phyloP scores from a whole-genome alignment of 2,113 vertebrate species.

The Myotis brandtii region DNA sequence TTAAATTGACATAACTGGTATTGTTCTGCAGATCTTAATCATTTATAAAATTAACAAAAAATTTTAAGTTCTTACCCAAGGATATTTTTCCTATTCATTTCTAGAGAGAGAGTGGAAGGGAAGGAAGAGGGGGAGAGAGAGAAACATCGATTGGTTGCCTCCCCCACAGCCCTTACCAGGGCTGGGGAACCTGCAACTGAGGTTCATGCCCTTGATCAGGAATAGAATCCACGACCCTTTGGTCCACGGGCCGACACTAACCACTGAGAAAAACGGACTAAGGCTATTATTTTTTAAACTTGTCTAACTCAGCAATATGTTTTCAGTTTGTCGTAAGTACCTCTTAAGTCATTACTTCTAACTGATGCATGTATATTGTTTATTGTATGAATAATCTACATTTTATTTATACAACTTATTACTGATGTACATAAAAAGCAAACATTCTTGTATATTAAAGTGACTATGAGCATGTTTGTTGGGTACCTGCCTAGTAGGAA shows the following conservation, averaged over 20 bases:
- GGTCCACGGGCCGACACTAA: no score
- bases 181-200: no score
- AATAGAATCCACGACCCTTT: no score
- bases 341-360: background rate
- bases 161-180: no score
- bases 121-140: no score
- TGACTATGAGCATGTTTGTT: background rate
- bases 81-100: no score
- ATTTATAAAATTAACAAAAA: no score
- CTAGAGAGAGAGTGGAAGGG: no score
- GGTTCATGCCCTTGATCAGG: no score
- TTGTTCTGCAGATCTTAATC: background rate
- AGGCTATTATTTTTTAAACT: background rate
- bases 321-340: background rate
- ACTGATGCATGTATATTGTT: background rate
- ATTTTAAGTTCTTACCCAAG: no score
- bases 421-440: background rate
- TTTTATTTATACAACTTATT: background rate
- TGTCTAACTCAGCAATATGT: background rate
- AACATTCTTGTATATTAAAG: fast-evolving
- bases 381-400: background rate
- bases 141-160: no score
- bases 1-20: background rate
- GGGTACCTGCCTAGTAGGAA: background rate
- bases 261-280: no score